phyloP scores from a whole-genome alignment of 2,113 vertebrate genomes.

The Entomyzon cyanotis region DNA sequence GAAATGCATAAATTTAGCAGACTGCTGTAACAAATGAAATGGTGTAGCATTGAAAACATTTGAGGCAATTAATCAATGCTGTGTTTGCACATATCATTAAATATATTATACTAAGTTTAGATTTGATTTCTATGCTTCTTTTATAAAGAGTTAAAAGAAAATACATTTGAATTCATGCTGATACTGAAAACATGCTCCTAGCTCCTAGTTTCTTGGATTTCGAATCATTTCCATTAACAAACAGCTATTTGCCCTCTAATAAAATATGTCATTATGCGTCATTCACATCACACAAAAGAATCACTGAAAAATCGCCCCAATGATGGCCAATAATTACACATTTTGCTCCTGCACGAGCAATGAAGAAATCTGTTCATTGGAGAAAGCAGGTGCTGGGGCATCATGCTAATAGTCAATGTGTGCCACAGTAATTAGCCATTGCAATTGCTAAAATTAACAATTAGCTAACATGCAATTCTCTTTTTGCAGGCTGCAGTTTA shows the following conservation, averaged over 20 bases:
- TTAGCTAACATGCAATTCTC: constrained; percentile 99
- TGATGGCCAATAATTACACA: constrained; percentile 99
- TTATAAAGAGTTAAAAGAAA: constrained; percentile 84
- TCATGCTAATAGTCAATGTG: constrained; percentile 99
- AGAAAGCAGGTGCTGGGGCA: constrained; percentile 99
- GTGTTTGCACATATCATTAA: constrained; percentile 88
- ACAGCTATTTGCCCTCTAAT: constrained; percentile 98
- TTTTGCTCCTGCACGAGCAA: constrained; percentile 95
- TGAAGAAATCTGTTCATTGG: constrained; percentile 87
- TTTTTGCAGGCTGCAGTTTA: constrained; percentile 89
- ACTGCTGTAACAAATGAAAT: constrained; percentile 80
- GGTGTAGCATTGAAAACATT: constrained; percentile 77
- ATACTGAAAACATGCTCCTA: constrained; percentile 83
- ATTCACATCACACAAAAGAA: constrained; percentile 99
- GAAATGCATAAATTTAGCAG: constrained; percentile 80
- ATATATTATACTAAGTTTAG: constrained; percentile 87
- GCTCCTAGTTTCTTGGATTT: constrained; percentile 85
- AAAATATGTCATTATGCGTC: constrained; percentile 99
- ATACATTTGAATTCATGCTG: constrained; percentile 86
- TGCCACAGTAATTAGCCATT: constrained; percentile 95
- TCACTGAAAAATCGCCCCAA: constrained; percentile 99
- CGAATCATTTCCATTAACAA: constrained; percentile 86
- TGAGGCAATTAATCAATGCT: constrained; percentile 84
- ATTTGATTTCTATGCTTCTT: constrained; percentile 86
- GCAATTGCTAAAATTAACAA: constrained; percentile 99